These are phyloP conservation scores for Meandrusa payeni DNA, from an alignment of 2,888 invertebrate species.

Conservation along the genomic window DNA sequence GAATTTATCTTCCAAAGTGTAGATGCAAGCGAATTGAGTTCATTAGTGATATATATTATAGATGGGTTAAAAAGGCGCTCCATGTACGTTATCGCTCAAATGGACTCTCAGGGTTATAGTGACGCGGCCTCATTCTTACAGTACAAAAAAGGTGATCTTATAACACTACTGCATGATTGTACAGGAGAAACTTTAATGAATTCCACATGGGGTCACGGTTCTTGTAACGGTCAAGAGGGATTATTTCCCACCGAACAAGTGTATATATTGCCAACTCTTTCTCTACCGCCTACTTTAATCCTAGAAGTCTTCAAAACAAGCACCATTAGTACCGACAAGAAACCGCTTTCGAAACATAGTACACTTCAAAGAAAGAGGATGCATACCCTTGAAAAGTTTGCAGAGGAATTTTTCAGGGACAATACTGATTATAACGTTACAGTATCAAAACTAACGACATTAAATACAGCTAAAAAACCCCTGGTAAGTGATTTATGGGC, in stretches of 20 bases:
- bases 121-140: conserved; percentile 80
- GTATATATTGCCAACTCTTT: conserved; percentile 91
- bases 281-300: conserved; percentile 85
- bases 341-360: conserved; percentile 69
- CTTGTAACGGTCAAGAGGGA: conserved; percentile 86
- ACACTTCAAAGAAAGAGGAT: conserved; percentile 85
- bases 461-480: conserved; percentile 83
- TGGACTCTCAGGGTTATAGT: conserved; percentile 78
- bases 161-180: conserved; percentile 87
- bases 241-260: conserved; percentile 93
- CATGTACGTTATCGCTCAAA: conserved; percentile 88
- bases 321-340: conserved; percentile 65
- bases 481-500: conserved; percentile 90
- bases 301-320: conserved; percentile 84
- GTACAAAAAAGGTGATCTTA: conserved; percentile 89
- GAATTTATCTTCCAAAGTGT: conserved; percentile 95
- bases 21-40: conserved; percentile 92
- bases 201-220: conserved; percentile 86
- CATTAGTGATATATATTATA: conserved; percentile 90
- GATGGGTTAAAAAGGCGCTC: conserved; percentile 93
- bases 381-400: conserved; percentile 91
- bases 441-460: conserved; percentile 82
- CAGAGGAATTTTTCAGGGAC: conserved; percentile 89
- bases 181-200: conserved; percentile 88
- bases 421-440: conserved; percentile 71